phyloP scores from a whole-genome alignment of 2,797 vertebrate species.

The Silurus aristotelis region DNA sequence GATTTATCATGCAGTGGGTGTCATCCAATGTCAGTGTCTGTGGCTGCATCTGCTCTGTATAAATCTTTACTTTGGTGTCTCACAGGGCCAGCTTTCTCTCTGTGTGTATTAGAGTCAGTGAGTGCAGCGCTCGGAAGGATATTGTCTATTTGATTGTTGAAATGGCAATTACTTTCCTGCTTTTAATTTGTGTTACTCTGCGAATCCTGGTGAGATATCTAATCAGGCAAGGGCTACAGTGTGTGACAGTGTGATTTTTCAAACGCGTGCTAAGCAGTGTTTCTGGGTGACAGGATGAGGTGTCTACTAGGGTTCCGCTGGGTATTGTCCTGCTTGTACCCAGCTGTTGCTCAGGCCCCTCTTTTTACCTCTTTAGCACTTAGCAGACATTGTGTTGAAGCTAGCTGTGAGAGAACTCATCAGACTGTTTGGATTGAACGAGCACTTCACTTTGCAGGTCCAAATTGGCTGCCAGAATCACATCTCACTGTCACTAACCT shows the following conservation, averaged over 20 bases:
- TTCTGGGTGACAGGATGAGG: constrained; percentile 71
- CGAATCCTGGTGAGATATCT: constrained; percentile 42
- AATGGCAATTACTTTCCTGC: constrained; percentile 58
- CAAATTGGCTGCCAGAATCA: constrained; percentile 77
- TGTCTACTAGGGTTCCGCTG: constrained; percentile 70
- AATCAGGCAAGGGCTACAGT: constrained; percentile 24
- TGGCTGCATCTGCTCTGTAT: constrained; percentile 75
- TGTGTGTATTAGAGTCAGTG: constrained; percentile 64
- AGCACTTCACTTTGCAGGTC: constrained; percentile 74
- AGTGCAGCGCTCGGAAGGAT: constrained; percentile 36
- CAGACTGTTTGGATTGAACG: constrained; percentile 77
- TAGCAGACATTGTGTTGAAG: constrained; percentile 67
- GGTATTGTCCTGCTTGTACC: constrained; percentile 75
- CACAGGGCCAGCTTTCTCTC: constrained; percentile 62
- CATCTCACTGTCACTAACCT: constrained; percentile 68
- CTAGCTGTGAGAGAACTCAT: constrained; percentile 71
- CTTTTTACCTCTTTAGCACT: constrained; percentile 79
- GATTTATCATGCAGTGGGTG: constrained; percentile 76
- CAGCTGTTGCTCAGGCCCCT: constrained; percentile 79
- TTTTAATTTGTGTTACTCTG: constrained; percentile 51
- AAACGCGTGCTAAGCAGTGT: constrained; percentile 78
- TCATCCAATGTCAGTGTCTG: constrained; percentile 76
- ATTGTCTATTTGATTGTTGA: constrained; percentile 51
- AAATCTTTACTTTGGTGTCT: constrained; percentile 76
- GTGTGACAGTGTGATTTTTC: constrained; percentile 75